Conservation (phyloP, 2,113 vertebrate genomes). For the Bungarus multicinctus region DNA sequence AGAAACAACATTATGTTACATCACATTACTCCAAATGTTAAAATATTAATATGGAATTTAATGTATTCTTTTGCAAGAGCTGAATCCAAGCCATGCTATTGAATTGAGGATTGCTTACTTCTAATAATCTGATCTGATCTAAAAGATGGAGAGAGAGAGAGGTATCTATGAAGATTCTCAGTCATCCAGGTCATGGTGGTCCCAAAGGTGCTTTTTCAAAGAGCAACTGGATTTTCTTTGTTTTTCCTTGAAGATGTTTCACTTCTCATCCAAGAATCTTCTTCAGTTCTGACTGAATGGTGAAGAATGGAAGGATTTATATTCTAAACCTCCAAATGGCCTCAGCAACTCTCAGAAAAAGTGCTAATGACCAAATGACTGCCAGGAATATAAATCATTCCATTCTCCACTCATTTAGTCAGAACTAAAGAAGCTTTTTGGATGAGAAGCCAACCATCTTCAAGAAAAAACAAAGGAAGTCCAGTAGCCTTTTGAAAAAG, state of each 20-base stretch:
- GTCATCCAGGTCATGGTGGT: not conserved
- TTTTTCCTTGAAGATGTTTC: not conserved
- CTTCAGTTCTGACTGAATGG: not conserved
- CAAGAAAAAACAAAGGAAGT: not conserved
- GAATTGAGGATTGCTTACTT: no score
- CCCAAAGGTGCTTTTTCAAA: not conserved
- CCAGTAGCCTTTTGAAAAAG: not conserved
- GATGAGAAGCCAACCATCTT: not conserved
- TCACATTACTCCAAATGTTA: not conserved
- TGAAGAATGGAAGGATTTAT: not conserved
- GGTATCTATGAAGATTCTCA: not conserved
- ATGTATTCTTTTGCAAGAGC: not conserved
- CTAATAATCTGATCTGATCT: not conserved
- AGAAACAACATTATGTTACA: not conserved
- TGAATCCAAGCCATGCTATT: not conserved
- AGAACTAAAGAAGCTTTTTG: not conserved
- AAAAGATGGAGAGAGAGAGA: not conserved
- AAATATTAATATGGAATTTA: not conserved
- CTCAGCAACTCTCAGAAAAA: not conserved
- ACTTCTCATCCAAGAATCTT: not conserved
- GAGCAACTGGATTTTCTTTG: not conserved
- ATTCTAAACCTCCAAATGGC: not conserved
- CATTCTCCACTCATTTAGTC: not conserved
- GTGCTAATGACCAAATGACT: not conserved
- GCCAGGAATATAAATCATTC: not conserved